phyloP scores from a whole-genome alignment of 92 coral and sea anemone species.

The Blastomussa wellsi region DNA sequence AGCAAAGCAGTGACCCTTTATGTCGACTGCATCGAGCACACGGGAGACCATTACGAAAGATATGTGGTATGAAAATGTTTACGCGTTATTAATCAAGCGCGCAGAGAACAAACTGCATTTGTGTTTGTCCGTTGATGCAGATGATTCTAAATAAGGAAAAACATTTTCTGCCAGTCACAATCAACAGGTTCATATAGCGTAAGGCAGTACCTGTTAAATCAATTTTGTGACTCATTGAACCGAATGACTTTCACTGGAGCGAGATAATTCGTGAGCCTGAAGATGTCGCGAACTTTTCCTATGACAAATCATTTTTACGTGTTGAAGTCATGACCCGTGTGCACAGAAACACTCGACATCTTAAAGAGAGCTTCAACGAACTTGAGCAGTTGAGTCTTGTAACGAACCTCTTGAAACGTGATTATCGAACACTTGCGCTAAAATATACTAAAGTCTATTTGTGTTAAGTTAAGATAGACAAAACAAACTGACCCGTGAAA shows the following conservation, averaged over 20 bases:
- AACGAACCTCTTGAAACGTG: conserved; percentile 8
- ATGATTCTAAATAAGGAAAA: conserved; percentile 1
- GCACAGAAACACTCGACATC: background rate
- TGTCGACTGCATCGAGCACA: background rate
- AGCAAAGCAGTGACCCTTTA: conserved; percentile 40
- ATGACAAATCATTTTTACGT: conserved; percentile 29
- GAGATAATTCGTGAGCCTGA: background rate
- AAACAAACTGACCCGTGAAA: background rate
- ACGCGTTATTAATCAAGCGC: conserved; percentile 29
- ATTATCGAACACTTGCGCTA: background rate
- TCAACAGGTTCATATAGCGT: background rate
- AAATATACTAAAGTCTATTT: background rate
- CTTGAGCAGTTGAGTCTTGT: background rate
- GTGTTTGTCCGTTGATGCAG: conserved; percentile 10
- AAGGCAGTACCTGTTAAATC: conserved; percentile 1
- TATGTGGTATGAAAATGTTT: conserved; percentile 26
- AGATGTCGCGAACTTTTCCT: conserved; percentile 27
- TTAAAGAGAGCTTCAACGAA: background rate
- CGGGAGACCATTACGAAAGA: conserved; percentile 34
- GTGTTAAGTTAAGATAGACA: conserved; percentile 3
- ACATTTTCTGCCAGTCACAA: conserved; percentile 24
- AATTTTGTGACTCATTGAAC: background rate
- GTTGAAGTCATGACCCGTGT: conserved; percentile 46
- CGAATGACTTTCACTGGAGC: conserved; percentile 5
- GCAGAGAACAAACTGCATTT: background rate